Base-by-base conservation (phyloP, 35 echinoderm and acorn worm genomes). In the Anneissia japonica region DNA sequence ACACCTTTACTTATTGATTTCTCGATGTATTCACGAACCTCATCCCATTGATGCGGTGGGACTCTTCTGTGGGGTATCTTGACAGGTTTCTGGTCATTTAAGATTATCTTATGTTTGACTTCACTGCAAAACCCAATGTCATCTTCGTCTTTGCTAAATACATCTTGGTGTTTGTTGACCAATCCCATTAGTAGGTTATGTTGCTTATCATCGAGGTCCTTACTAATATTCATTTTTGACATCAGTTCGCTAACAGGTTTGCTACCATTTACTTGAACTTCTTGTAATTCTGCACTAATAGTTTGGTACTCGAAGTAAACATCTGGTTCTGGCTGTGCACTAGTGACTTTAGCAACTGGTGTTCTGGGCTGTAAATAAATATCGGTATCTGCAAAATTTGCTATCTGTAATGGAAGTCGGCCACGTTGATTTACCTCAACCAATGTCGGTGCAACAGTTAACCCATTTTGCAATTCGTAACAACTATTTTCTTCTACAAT, bases 401-500 rank as follows among this genome's bases (percentile, higher is more conserved):
- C 56, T 28, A 94, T 37, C 39, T 84, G 80, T 0, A 88, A 3
- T 3, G 78, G 88, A 35, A 94, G 39, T 46, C 51, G n/a, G 36
- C 93, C 89, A 88, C 21, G 80, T 35, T 85, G n/a, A 11, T 72
- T 32, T 11, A 94, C 74, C 29, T 80, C 30, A 3, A 81, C 79
- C 1, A 84, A 46, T 4, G 85, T 83, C 4, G 92, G 88, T 2
- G 41, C 77, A 9, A 87, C 46, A 11, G 40, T n/a, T 9, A 93
- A 4, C 30, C 91, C 91, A 86, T 84, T 88, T 31, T 85, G 87
- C 26, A 89, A 33, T 17, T 83, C 72, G 23, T 81, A 37, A 46
- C 31, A 29, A 28, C 34, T 0, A 0, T 78, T 73, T 74, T 87
- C 87, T 74, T 94, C 87, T 0, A 94, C 38, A 31, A 91, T 80